phyloP scores from a whole-genome alignment of 2,888 invertebrate genomes.

The Dolichopus griseipennis region DNA sequence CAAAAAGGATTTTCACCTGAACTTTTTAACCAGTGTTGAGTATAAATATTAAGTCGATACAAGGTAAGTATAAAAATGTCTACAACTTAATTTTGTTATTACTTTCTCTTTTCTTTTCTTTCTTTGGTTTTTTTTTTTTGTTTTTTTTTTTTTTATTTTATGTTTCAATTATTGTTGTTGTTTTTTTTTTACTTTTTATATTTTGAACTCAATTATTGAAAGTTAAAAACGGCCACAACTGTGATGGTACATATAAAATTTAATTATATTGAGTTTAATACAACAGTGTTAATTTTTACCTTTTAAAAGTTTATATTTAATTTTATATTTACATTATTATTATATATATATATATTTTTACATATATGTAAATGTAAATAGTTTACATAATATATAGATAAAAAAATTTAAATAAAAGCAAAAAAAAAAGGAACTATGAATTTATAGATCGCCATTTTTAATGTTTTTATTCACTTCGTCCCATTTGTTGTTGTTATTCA shows the following conservation, averaged over 20 bases:
- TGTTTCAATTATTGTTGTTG: too few relatives aligned
- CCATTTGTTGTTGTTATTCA: neutral
- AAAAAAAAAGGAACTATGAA: neutral
- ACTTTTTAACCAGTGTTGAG: neutral
- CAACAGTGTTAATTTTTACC: conserved; percentile 1
- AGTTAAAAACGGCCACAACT: neutral
- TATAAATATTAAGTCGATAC: neutral
- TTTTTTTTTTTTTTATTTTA: too few relatives aligned
- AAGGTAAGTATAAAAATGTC: neutral
- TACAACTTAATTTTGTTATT: too few relatives aligned
- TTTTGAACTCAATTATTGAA: neutral
- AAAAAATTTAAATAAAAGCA: neutral
- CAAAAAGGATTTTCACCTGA: neutral
- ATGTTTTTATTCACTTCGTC: neutral
- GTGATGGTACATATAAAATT: conserved; percentile 1
- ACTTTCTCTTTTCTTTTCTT: too few relatives aligned
- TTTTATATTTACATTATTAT: too few relatives aligned
- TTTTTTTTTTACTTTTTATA: neutral
- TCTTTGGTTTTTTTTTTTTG: too few relatives aligned
- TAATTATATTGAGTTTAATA: conserved; percentile 6
- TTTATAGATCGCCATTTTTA: neutral
- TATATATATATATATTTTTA: too few relatives aligned
- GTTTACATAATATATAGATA: too few relatives aligned
- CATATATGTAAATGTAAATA: too few relatives aligned
- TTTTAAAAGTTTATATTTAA: too few relatives aligned